Percentiles rank a stretch among this genome's conserved stretches.
These are phyloP conservation scores for Peromyscus attwateri DNA, from an alignment of 2,797 vertebrate genomes.

Conservation along the genomic window DNA sequence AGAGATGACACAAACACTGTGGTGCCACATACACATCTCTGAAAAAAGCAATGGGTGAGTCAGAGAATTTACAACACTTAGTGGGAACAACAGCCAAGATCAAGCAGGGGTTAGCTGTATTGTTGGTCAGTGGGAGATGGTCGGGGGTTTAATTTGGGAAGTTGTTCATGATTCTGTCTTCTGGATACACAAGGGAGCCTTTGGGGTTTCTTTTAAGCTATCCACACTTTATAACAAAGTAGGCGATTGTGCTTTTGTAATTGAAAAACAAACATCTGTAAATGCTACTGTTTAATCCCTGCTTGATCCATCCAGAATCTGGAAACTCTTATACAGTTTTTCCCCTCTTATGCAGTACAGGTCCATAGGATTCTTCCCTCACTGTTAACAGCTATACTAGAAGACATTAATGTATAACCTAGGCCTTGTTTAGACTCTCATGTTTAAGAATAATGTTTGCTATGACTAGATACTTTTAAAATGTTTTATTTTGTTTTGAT, in stretches of 20 bases:
- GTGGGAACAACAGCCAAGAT: not conserved
- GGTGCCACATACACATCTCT: not conserved
- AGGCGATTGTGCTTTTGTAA: not conserved
- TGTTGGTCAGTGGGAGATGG: not conserved
- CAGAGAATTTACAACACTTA: not conserved
- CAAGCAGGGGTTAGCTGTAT: not conserved
- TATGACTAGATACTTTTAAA: not conserved
- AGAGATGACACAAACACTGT: not conserved
- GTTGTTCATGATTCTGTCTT: not conserved
- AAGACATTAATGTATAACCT: not conserved
- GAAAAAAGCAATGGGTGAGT: not conserved
- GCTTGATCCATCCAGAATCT: not conserved
- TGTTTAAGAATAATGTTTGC: not conserved
- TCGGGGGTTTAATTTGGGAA: not conserved
- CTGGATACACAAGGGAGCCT: not conserved
- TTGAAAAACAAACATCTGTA: not conserved
- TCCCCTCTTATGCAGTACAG: not conserved
- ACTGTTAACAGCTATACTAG: not conserved
- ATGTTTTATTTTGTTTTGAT: not conserved
- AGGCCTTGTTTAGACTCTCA: not conserved
- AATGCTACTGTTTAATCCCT: not conserved
- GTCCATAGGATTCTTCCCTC: not conserved
- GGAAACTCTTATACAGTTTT: not conserved
- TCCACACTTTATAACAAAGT: not conserved
- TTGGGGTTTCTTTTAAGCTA: not conserved